Percentiles rank a stretch among this genome's conserved stretches.
Evolutionary conservation across 2,797 vertebrate genomes (phyloP).

Genomic region (Aulostomus chinensis): DNA sequence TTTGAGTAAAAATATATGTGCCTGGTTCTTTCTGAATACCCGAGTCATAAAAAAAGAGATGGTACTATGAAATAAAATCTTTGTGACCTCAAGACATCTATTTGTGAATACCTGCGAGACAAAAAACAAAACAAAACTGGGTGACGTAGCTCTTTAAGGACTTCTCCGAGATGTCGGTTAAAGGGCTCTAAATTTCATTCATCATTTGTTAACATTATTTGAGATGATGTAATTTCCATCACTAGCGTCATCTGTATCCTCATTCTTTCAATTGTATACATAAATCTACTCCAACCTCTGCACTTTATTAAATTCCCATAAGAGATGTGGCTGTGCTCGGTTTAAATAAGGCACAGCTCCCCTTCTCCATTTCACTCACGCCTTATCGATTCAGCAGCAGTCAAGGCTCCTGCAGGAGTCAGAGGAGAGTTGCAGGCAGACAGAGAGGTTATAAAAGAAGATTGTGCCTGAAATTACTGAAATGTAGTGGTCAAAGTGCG

Average conservation of each 20-base stretch:
- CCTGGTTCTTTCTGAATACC: too few species aligned
- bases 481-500: conserved; percentile 27
- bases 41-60: too few species aligned
- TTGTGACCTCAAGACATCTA: too few species aligned
- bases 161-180: too few species aligned
- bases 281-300: conserved; percentile 10
- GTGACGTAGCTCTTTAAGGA: too few species aligned
- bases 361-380: conserved; percentile 23
- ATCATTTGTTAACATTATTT: too few species aligned
- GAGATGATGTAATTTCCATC: conserved; percentile 3
- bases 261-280: neutral
- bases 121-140: too few species aligned
- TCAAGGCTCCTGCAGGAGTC: conserved; percentile 10
- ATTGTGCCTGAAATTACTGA: conserved; percentile 24
- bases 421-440: conserved; percentile 6
- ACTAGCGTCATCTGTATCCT: conserved; percentile 12
- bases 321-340: conserved; percentile 8
- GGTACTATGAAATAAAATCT: too few species aligned
- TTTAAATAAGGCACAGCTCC: conserved; percentile 28
- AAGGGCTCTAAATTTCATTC: too few species aligned
- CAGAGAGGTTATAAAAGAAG: conserved; percentile 18
- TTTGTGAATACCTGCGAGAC: too few species aligned
- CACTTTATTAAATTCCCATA: conserved; percentile 18
- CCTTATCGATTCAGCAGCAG: conserved; percentile 31
- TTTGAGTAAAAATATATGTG: too few species aligned